These are phyloP conservation scores for Diadophis punctatus DNA, from an alignment of 2,113 vertebrate species.

Conservation along the genomic window DNA sequence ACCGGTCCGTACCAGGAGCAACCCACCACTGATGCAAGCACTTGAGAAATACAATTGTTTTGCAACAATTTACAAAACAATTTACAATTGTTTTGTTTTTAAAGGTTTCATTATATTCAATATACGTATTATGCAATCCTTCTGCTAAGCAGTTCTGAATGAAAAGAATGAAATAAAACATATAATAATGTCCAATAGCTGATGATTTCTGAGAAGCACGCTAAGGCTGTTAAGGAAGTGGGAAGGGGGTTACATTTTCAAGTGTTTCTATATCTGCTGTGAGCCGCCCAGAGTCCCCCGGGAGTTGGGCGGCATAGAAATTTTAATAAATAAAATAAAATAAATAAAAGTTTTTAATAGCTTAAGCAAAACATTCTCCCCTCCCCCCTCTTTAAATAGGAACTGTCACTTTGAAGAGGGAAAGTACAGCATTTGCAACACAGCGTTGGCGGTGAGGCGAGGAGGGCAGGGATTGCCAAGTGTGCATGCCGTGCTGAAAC, in stretches of 20 bases:
- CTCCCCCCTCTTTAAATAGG: background rate
- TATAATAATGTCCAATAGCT: background rate
- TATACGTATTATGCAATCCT: background rate
- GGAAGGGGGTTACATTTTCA: background rate
- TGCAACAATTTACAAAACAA: no score
- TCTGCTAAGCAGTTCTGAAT: background rate
- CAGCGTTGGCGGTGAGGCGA: background rate
- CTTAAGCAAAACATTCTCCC: background rate
- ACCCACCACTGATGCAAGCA: no score
- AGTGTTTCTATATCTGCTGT: no score
- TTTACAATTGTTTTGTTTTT: no score
- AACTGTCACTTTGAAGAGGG: background rate
- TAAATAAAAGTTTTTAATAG: background rate
- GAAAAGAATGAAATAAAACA: background rate
- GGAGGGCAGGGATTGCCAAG: background rate
- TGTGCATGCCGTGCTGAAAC: background rate
- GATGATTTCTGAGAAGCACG: background rate
- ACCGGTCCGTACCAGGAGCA: no score
- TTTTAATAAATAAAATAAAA: no score
- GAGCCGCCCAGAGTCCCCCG: no score
- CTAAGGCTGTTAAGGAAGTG: background rate
- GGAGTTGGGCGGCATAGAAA: no score
- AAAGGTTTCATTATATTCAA: background rate
- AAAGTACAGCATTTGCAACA: background rate
- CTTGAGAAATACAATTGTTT: background rate